Evolutionary conservation across 92 coral and sea anemone species (phyloP).

Genomic region (Bergia sp.): DNA sequence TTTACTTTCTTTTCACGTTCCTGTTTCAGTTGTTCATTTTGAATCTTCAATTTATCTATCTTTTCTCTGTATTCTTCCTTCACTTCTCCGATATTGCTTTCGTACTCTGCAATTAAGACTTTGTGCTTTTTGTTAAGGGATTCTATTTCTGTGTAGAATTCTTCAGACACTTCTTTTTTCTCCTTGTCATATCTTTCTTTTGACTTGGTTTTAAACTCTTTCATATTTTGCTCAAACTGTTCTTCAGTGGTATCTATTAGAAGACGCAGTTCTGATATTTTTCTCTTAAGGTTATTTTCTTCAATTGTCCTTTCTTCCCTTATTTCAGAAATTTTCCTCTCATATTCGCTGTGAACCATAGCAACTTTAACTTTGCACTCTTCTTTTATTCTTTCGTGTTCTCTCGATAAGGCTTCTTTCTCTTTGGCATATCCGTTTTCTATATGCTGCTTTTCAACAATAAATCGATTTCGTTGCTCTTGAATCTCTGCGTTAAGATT

Average conservation of each 20-base stretch:
- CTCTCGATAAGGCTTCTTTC: neutral
- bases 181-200: slow-evolving; percentile 7
- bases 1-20: slow-evolving; percentile 2
- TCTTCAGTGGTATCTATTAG: neutral
- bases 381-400: neutral
- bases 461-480: neutral
- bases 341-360: neutral
- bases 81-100: neutral
- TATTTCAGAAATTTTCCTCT: neutral
- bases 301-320: neutral
- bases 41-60: neutral
- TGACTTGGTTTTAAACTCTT: neutral
- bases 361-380: neutral
- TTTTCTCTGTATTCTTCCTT: slow-evolving; percentile 3
- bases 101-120: neutral
- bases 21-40: neutral
- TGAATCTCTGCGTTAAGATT: neutral
- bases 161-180: neutral
- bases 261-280: neutral
- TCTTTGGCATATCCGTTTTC: neutral
- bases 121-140: slow-evolving; percentile 16
- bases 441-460: slow-evolving; percentile 17
- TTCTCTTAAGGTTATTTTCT: neutral
- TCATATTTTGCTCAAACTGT: slow-evolving; percentile 1
- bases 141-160: slow-evolving; percentile 8